Evolutionary conservation across 2,888 invertebrate genomes (phyloP), one percentile per base, ranked within the genome.

Genomic region (Meta bourneti): DNA sequence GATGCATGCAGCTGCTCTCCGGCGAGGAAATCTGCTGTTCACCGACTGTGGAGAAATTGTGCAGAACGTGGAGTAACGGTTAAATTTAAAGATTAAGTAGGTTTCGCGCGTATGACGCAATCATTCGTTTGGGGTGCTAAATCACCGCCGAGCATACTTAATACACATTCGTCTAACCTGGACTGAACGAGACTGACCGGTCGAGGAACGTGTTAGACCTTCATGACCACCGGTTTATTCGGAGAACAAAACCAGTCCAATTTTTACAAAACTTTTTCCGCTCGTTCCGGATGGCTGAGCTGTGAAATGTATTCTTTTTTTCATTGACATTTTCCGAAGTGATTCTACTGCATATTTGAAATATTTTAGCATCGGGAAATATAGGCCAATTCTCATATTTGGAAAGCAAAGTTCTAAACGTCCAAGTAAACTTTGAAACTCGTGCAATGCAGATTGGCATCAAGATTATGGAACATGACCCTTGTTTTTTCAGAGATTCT

Each of bases 221-320:
- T 89, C 81, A 89, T 72, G 71, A 71, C 72, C 80, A 87, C 79
- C 80, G 72, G 81, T 81, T 88, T 88, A 79, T 79, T 72, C 83
- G 20, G 80, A 49, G 71, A 87, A 87, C 49, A 89, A 89, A 89
- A 89, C 88, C 81, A 89, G 88, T 81, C 88, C 48, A 61, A 80
- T 72, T 88, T 80, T 89, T 69, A 75, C 49, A 19, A 89, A 81
- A 19, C 69, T 49, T 74, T 89, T 72, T 79, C 86, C 11, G 34
- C 71, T 70, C 49, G 78, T 79, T 80, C n/a, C 52, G 71, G 48
- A 54, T 54, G 87, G 72, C 54, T 78, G n/a, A 20, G 71, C 20
- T 20, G 52, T 84, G 72, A 48, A 51, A 82, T 34, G 61, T 79
- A 61, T 81, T 69, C 49, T 81, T 81, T 82, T 19, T 69, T 82